phyloP scores from a whole-genome alignment of 2,113 vertebrate genomes.

The Craseonycteris thonglongyai region DNA sequence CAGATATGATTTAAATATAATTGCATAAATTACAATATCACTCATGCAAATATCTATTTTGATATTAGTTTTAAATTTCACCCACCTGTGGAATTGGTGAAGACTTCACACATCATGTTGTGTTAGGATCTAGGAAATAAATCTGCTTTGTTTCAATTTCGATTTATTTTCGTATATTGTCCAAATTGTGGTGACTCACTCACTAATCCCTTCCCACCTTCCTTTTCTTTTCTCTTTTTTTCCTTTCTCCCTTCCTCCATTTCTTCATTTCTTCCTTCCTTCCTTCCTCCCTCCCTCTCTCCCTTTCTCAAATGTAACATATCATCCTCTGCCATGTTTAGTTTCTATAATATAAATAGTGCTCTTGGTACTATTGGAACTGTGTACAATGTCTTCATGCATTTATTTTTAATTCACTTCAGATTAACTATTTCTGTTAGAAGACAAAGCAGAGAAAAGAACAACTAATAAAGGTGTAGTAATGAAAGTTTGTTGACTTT shows the following conservation, averaged over 20 bases:
- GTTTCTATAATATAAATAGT: neutral
- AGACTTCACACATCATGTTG: neutral
- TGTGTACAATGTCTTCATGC: neutral
- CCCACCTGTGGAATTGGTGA: neutral
- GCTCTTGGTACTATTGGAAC: neutral
- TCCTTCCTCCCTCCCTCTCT: no score
- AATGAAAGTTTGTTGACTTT: neutral
- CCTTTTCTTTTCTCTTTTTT: fast-evolving
- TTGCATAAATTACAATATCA: neutral
- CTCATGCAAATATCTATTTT: neutral
- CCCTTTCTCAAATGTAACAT: neutral
- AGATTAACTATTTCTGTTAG: neutral
- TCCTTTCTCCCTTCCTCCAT: fast-evolving
- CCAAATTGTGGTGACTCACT: neutral
- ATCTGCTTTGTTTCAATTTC: neutral
- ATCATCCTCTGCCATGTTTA: neutral
- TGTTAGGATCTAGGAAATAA: neutral
- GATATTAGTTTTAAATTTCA: neutral
- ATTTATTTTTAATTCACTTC: neutral
- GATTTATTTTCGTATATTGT: neutral
- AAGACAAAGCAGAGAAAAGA: neutral
- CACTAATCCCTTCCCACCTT: neutral
- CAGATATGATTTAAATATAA: neutral
- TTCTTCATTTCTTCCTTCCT: fast-evolving
- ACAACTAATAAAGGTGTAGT: neutral